phyloP scores from a whole-genome alignment of 2,888 invertebrate genomes.

The Meloe dianella region DNA sequence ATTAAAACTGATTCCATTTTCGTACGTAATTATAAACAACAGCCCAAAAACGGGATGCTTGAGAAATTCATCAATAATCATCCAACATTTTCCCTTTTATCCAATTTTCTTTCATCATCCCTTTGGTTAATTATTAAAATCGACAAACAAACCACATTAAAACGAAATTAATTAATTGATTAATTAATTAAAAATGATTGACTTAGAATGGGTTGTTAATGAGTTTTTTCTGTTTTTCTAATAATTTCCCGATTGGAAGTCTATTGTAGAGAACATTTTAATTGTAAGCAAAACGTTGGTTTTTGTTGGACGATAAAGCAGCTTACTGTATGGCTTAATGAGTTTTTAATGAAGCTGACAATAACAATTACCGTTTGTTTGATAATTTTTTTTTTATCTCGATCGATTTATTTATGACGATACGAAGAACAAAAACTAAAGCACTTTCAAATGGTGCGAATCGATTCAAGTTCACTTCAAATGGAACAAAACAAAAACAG shows the following conservation, averaged over 20 bases:
- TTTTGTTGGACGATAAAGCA: background rate
- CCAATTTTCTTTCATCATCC: background rate
- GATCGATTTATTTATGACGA: background rate
- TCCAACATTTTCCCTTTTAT: background rate
- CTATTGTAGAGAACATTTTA: background rate
- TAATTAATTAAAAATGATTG: background rate
- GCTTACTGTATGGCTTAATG: too few relatives aligned
- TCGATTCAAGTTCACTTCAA: background rate
- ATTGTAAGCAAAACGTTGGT: background rate
- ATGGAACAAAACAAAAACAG: too few relatives aligned
- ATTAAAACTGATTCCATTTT: slow-evolving; percentile 22
- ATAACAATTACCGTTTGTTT: background rate
- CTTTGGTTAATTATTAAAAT: background rate
- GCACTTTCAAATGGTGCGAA: background rate
- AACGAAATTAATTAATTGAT: background rate
- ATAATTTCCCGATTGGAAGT: background rate
- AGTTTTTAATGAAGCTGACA: slow-evolving; percentile 2
- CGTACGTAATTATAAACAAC: slow-evolving; percentile 17
- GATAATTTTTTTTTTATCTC: too few relatives aligned
- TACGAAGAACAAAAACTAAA: background rate
- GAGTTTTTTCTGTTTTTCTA: background rate
- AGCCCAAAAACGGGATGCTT: background rate
- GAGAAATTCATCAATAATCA: background rate
- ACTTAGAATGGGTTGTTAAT: background rate
- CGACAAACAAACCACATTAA: background rate